phyloP scores from a whole-genome alignment of 2,888 invertebrate species.

The Cataglyphis rosenhaueri region DNA sequence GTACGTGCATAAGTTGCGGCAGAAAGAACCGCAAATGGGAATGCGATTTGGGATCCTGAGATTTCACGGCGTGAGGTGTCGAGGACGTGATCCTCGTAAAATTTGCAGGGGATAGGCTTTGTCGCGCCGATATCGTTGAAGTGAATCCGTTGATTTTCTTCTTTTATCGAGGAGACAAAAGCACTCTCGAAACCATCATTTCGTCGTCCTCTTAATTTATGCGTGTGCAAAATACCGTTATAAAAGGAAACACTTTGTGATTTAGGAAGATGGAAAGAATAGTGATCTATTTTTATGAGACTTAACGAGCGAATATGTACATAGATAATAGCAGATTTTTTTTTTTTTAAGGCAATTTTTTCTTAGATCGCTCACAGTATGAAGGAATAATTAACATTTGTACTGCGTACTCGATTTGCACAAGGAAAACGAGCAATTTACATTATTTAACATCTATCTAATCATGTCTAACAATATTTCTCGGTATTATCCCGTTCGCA shows the following conservation, averaged over 20 bases:
- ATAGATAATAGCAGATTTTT: not conserved
- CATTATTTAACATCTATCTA: slow-evolving; percentile 1
- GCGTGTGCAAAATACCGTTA: not conserved
- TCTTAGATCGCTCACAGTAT: not conserved
- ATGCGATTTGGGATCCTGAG: slow-evolving; percentile 23
- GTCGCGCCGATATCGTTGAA: not conserved
- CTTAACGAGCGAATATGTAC: not conserved
- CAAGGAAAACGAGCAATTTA: not conserved
- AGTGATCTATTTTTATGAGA: not conserved
- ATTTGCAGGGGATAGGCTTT: not conserved
- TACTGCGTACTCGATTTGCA: not conserved
- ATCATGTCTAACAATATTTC: slow-evolving; percentile 17
- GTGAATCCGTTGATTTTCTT: not conserved
- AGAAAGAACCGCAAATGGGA: slow-evolving; percentile 44
- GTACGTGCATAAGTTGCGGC: not conserved
- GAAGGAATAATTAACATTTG: not conserved
- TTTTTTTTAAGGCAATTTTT: not conserved
- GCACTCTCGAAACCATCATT: not conserved
- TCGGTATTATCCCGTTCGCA: not conserved
- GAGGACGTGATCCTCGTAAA: slow-evolving; percentile 46
- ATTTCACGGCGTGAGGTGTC: not conserved
- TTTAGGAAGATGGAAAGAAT: not conserved
- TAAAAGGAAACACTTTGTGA: not conserved
- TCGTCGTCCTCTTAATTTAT: not conserved
- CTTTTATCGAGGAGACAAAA: not conserved